Conservation (phyloP, 2,113 vertebrate genomes). For the Psilopogon haemacephalus region DNA sequence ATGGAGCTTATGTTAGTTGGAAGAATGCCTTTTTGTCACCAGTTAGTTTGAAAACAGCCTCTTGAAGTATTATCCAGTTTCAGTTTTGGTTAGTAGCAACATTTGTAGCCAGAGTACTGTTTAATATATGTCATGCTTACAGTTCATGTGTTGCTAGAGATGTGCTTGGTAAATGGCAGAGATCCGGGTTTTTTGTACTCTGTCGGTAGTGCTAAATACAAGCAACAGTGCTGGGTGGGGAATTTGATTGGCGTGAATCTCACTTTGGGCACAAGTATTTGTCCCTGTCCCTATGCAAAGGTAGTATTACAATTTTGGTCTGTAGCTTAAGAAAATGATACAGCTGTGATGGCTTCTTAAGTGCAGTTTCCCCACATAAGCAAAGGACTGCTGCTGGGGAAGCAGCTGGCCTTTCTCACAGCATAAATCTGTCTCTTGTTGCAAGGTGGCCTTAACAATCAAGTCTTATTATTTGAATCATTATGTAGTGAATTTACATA, state of each 20-base stretch:
- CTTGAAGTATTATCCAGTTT: neutral
- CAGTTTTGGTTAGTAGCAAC: neutral
- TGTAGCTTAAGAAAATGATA: neutral
- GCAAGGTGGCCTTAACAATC: neutral
- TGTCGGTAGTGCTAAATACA: neutral
- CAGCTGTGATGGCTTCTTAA: neutral
- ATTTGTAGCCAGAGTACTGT: neutral
- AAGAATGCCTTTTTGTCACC: neutral
- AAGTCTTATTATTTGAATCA: neutral
- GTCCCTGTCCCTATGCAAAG: neutral
- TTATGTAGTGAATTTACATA: neutral
- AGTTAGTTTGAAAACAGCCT: neutral
- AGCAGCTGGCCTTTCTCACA: neutral
- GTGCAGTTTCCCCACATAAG: neutral
- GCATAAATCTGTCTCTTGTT: neutral
- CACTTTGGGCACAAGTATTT: neutral
- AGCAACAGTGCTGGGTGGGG: neutral
- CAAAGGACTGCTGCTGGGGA: neutral
- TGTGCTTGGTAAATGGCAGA: neutral
- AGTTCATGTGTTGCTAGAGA: neutral
- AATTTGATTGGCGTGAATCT: neutral
- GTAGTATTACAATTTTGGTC: neutral
- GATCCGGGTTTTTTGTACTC: neutral
- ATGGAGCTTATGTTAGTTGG: neutral
- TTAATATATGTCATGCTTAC: neutral